phyloP scores from a whole-genome alignment of 1,140 invertebrate species.

The Papilio aristodemus region DNA sequence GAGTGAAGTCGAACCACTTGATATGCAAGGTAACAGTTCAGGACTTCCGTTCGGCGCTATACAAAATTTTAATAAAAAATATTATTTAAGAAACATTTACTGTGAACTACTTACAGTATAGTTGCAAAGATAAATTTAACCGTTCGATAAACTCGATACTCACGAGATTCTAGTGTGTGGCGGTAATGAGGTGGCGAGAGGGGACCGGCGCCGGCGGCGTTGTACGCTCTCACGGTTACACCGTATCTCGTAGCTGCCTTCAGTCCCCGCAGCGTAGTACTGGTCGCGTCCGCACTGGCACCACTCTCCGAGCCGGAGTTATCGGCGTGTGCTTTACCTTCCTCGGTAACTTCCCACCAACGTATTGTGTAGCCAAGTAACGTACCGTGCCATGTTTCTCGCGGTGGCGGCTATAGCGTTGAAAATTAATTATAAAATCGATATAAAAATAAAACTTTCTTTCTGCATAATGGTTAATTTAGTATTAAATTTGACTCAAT shows the following conservation, averaged over 20 bases:
- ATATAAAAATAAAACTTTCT: neutral
- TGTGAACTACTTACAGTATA: too few species aligned
- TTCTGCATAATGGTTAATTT: neutral
- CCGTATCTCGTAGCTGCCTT: constrained; percentile 92
- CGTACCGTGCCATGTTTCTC: constrained; percentile 89
- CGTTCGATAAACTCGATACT: constrained; percentile 42
- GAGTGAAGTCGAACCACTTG: constrained; percentile 86
- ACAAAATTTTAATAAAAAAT: constrained; percentile 23
- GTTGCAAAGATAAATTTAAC: neutral
- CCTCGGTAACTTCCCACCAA: constrained; percentile 81
- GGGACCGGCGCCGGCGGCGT: constrained; percentile 92
- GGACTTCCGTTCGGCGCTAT: constrained; percentile 86
- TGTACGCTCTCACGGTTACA: constrained; percentile 92
- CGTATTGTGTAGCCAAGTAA: constrained; percentile 89
- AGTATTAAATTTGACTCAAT: neutral
- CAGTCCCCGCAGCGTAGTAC: constrained; percentile 85
- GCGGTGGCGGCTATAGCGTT: constrained; percentile 81
- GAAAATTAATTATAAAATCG: neutral
- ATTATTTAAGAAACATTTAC: too few species aligned
- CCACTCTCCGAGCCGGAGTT: constrained; percentile 79
- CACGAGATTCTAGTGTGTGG: constrained; percentile 92
- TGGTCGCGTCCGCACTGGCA: constrained; percentile 78
- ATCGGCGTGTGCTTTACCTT: constrained; percentile 53
- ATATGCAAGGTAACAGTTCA: constrained; percentile 83
- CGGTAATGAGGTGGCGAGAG: constrained; percentile 87